These are phyloP conservation scores for Oryzias sinensis DNA, from an alignment of 2,797 vertebrate genomes.

Conservation along the genomic window DNA sequence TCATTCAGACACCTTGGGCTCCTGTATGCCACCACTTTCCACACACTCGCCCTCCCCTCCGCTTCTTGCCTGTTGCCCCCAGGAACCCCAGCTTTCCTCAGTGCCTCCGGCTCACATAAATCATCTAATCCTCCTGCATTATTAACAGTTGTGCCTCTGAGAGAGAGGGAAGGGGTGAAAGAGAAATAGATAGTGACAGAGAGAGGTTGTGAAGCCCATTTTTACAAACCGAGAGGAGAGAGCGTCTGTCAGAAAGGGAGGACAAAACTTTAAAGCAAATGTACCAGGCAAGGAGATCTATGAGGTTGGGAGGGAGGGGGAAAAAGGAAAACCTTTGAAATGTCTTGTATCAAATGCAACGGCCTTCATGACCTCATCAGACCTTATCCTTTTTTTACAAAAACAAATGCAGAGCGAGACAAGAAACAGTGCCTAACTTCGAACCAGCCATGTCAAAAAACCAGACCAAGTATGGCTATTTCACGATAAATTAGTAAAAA, in stretches of 20 bases:
- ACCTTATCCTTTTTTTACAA: neutral
- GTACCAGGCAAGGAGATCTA: constrained; percentile 33
- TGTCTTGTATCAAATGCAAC: constrained; percentile 19
- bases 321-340: constrained; percentile 19
- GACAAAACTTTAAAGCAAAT: constrained; percentile 46
- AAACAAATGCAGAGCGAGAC: too few relatives aligned
- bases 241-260: constrained; percentile 37
- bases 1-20: constrained; percentile 56
- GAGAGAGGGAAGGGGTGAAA: constrained; percentile 34
- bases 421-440: too few relatives aligned
- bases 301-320: constrained; percentile 32
- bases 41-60: constrained; percentile 30
- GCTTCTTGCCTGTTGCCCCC: constrained; percentile 52
- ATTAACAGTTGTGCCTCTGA: constrained; percentile 67
- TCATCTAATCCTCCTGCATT: constrained; percentile 76
- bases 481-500: too few relatives aligned
- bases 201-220: constrained; percentile 40
- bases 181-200: constrained; percentile 48
- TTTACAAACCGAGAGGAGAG: constrained; percentile 43
- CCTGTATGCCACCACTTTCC: constrained; percentile 47
- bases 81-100: constrained; percentile 62
- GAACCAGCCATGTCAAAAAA: too few relatives aligned
- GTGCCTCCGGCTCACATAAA: constrained; percentile 68
- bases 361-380: constrained; percentile 12
- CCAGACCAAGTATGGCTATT: too few relatives aligned